Conservation (phyloP, 2,113 vertebrate species). For the Lucifuga dentata region DNA sequence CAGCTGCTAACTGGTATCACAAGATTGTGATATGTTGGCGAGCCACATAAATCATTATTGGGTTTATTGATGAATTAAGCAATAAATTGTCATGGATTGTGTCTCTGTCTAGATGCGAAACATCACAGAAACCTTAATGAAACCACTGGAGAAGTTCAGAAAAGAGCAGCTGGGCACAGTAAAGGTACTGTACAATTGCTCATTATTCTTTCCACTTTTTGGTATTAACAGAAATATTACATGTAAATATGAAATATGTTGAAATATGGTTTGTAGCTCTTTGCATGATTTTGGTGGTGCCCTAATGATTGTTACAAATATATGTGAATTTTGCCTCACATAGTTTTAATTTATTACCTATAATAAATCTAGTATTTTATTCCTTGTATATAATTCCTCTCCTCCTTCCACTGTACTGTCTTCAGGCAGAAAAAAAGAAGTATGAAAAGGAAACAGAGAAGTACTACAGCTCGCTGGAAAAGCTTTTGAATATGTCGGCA, state of each 20-base stretch:
- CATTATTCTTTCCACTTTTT: conserved; percentile 1
- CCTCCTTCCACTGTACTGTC: conserved; percentile 5
- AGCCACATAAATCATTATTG: conserved; percentile 19
- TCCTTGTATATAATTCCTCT: not conserved
- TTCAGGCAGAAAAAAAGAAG: conserved; percentile 94
- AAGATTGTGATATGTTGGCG: not conserved
- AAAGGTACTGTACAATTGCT: conserved; percentile 84
- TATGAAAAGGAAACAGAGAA: conserved; percentile 99
- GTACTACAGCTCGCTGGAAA: conserved; percentile 96
- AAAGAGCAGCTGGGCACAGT: conserved; percentile 95
- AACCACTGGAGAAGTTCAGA: conserved; percentile 97
- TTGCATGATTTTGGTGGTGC: not conserved
- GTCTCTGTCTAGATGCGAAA: conserved; percentile 88
- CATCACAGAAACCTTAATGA: conserved; percentile 98
- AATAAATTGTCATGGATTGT: conserved; percentile 7
- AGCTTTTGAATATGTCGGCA: conserved; percentile 94
- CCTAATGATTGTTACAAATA: not conserved
- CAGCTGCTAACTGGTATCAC: not conserved
- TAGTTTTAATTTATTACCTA: not conserved
- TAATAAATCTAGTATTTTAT: not conserved
- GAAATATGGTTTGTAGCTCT: not conserved
- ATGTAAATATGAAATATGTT: no score
- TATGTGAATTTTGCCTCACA: not conserved
- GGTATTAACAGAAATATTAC: not conserved
- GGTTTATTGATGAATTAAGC: not conserved